Evolutionary conservation across 64 coral and sea anemone genomes (phyloP).

Genomic region (Pachyseris speciosa): DNA sequence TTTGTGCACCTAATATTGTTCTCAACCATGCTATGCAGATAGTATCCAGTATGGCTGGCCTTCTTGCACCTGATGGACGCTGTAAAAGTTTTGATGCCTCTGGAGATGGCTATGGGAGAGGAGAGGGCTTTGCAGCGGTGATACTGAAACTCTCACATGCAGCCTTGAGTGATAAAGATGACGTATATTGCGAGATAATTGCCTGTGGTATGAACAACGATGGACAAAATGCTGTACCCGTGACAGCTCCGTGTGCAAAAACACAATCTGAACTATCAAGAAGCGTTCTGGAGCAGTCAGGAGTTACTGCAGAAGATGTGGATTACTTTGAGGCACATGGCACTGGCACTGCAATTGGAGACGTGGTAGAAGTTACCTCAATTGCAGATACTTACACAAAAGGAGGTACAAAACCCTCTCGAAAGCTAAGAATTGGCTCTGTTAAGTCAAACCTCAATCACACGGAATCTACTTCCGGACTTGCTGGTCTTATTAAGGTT

Average conservation of each 20-base stretch:
- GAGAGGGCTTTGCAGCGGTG: slow-evolving; percentile 72
- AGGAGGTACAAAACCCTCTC: no score
- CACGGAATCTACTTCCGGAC: slow-evolving; percentile 83
- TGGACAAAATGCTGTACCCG: slow-evolving; percentile 65
- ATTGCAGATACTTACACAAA: slow-evolving; percentile 42
- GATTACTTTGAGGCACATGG: slow-evolving; percentile 74
- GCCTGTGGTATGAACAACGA: slow-evolving; percentile 75
- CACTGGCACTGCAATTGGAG: slow-evolving; percentile 77
- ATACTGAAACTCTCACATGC: slow-evolving; percentile 50
- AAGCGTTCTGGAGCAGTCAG: slow-evolving; percentile 57
- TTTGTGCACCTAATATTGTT: slow-evolving; percentile 50
- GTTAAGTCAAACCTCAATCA: slow-evolving; percentile 92
- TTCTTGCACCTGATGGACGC: slow-evolving; percentile 58
- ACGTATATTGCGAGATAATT: slow-evolving; percentile 61
- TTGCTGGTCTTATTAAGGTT: slow-evolving; percentile 78
- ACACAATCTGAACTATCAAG: slow-evolving; percentile 58
- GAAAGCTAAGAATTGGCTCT: slow-evolving; percentile 67
- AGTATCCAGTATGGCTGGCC: slow-evolving; percentile 11
- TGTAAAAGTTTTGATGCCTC: slow-evolving; percentile 79
- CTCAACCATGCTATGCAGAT: slow-evolving; percentile 1
- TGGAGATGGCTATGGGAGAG: slow-evolving; percentile 70
- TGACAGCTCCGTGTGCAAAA: slow-evolving; percentile 65
- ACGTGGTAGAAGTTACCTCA: slow-evolving; percentile 52
- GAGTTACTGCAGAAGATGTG: slow-evolving; percentile 49
- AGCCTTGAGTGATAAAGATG: slow-evolving; percentile 44